phyloP scores from a whole-genome alignment of 1,140 invertebrate species.

The Penaeus vannamei region DNA sequence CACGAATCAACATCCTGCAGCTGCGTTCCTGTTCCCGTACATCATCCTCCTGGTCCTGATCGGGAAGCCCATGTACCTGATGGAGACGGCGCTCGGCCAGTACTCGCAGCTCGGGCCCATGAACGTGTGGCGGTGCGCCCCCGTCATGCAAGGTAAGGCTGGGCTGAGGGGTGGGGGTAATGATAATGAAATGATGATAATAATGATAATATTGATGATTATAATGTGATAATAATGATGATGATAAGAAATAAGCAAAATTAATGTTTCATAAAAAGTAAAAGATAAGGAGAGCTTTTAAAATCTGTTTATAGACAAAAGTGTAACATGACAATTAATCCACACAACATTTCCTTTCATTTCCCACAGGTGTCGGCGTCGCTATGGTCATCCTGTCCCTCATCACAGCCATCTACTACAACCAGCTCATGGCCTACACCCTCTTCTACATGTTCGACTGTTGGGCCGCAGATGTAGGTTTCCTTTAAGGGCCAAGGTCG shows the following conservation, averaged over 20 bases:
- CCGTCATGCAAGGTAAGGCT: constrained; percentile 72
- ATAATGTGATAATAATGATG: too few relatives aligned
- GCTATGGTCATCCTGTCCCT: constrained; percentile 82
- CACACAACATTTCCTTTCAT: background rate
- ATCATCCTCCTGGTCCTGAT: constrained; percentile 83
- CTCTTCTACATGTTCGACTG: constrained; percentile 82
- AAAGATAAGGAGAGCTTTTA: too few relatives aligned
- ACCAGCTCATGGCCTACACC: constrained; percentile 84
- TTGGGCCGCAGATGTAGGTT: constrained; percentile 71
- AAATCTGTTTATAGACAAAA: too few relatives aligned
- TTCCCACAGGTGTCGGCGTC: constrained; percentile 82
- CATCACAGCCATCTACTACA: constrained; percentile 84
- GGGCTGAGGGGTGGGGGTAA: too few relatives aligned
- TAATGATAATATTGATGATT: too few relatives aligned
- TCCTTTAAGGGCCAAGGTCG: background rate
- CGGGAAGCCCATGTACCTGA: constrained; percentile 84
- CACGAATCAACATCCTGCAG: constrained; percentile 74
- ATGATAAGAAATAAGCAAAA: too few relatives aligned
- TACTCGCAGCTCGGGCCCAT: constrained; percentile 74
- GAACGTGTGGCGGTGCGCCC: constrained; percentile 73
- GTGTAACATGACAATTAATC: background rate
- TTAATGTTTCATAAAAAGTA: too few relatives aligned
- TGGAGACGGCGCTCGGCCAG: constrained; percentile 76
- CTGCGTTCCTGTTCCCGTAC: constrained; percentile 86
- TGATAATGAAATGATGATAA: too few relatives aligned